Percentiles rank a stretch among this genome's conserved stretches.
Conservation (phyloP, 2,113 vertebrate species). For the Meriones unguiculatus region DNA sequence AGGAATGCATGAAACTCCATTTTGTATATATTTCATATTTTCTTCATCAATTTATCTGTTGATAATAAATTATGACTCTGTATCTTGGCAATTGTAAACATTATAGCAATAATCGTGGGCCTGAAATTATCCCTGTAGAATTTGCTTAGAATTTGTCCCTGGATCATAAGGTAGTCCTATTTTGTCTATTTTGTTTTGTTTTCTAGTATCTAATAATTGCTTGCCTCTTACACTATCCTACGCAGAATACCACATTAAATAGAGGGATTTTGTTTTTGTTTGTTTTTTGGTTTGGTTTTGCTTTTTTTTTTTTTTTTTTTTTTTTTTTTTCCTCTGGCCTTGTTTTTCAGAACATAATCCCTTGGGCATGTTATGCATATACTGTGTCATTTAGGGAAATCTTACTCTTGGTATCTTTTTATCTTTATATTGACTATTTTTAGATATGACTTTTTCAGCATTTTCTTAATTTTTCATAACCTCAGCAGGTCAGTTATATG, state of each 20-base stretch:
- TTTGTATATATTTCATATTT: background rate
- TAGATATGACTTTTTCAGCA: background rate
- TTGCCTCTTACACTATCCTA: background rate
- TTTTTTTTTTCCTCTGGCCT: background rate
- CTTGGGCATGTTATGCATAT: fast-evolving
- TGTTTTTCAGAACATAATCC: background rate
- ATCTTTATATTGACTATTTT: background rate
- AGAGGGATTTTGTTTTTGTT: background rate
- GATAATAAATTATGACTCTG: too few relatives aligned
- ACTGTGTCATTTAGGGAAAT: background rate
- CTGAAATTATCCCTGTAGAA: background rate
- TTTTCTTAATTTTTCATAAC: background rate
- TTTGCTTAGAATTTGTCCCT: background rate
- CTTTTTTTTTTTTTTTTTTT: too few relatives aligned
- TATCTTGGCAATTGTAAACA: background rate
- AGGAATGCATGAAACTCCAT: background rate
- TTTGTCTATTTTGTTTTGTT: background rate
- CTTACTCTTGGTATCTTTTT: background rate
- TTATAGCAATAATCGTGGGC: too few relatives aligned
- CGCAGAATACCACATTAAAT: background rate
- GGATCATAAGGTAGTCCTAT: background rate
- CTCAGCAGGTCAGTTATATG: background rate
- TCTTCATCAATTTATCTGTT: background rate
- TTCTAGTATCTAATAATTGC: background rate
- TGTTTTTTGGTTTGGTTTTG: background rate